Base-by-base conservation (phyloP, 1,140 invertebrate genomes). In the Ctenoplectra terminalis region DNA sequence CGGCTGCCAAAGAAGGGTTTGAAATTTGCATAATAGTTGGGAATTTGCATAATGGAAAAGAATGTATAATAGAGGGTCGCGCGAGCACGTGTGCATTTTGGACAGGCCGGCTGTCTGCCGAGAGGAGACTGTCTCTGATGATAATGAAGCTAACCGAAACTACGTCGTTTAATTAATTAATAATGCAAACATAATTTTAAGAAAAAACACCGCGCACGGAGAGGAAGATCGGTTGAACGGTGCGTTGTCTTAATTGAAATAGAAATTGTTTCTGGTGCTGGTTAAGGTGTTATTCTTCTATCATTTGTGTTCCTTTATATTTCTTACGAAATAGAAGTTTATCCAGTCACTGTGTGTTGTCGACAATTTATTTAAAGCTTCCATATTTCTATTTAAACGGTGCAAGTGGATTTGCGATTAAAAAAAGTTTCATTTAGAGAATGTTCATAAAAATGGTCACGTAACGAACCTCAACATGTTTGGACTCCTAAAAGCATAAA, bases 11-110 rank as follows among this genome's bases (percentile, higher is more conserved):
- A 87, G 86, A 71, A 87, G 81, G 73, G 70, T 54, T 23, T 13
- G 31, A 43, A 56, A 87, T 87, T 81, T 87, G 77, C 86, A 87
- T 87, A 87, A 87, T 87, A 87, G 80, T 74, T 63, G 80, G 54
- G 81, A 84, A 87, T 87, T 87, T 87, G 85, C 86, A 87, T 87
- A 87, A 87, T 87, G 85, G 85, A 83, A 87, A 87, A 87, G 86
- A 87, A 87, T 86, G 85, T 81, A 86, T 87, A 84, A 86, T 81
- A 70, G 72, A 52, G 78, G 84, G 84, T 75, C 67, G 78, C 74
- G 71, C 40, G 86, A 81, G 73, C 85, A 86, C 82, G 85, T 83
- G 85, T 86, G 83, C 84, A 79, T 81, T 73, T 64, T 69, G 74
- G 54, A 75, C 46, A 50, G 64, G 37, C 52, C 67, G 64, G 67